Evolutionary conservation across 2,888 invertebrate species (phyloP), one percentile per base, ranked within the genome.

Genomic region (Cyrtodaria siliqua): DNA sequence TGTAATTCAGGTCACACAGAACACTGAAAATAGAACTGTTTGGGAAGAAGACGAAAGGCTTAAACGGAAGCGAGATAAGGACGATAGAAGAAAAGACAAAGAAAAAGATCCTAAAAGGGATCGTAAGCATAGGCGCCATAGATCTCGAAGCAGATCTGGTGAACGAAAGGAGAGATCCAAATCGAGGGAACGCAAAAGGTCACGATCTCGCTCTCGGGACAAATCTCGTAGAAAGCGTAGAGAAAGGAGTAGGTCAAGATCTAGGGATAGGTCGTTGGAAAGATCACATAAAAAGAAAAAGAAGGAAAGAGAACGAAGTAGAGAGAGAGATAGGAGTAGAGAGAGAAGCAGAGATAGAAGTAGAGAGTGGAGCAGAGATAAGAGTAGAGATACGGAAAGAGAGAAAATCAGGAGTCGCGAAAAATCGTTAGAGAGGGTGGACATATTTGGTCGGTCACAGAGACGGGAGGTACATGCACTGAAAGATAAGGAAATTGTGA

Each of bases 111-210:
- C 73, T 44, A 80, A 72, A 62, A 79, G 69, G 44, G 77, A 80
- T 2, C 76, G 69, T 53, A 82, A 78, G 47, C 66, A 50, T 33
- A 71, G 66, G 24, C 50, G 72, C 24, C 70, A 55, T 47, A 67
- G 68, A 27, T 69, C 66, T 24, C 66, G 76, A 59, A 78, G 79
- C 63, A 79, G 69, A 56, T 82, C 83, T 59, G 63, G 72, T 63
- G 83, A 82, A 24, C 60, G 71, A 12, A 79, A 75, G 59, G 68
- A 62, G 3, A 68, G 83, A 47, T 86, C 87, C 60, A 75, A 72
- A 18, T 86, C 87, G 42, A 64, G 64, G 56, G 86, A 86, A n/a
- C 81, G 80, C 57, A 50, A 52, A 57, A 59, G 84, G n/a, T 85
- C 85, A 26, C 63, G 82, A 47, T 86, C 86, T 18, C 53, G 81